Evolutionary conservation across 2,888 invertebrate genomes (phyloP), one percentile per base, ranked within the genome.

Genomic region (Crematogaster levior): DNA sequence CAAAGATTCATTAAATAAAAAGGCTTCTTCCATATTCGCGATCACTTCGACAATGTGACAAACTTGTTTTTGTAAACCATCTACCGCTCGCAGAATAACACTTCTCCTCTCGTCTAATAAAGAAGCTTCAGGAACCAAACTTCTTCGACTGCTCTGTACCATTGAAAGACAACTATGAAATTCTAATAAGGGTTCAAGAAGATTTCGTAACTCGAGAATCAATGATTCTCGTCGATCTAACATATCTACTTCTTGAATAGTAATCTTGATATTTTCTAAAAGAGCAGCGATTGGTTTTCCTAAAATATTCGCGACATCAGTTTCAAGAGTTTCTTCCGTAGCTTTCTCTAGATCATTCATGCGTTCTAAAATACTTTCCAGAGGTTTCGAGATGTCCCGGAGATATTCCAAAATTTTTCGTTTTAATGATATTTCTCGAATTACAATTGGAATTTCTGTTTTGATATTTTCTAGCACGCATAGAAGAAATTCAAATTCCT

Each of bases 141-240:
- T 91, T 72, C 80, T 86, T 18, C 92, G 90, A 63, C 92, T 91
- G 37, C 90, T 92, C 56, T 91, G 88, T 15, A 93, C 88, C 15
- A 93, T 91, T 0, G 92, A 92, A 0, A 93, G 77, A 4, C 92
- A 90, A 65, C 91, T 93, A 53, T 91, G 88, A 30, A 93, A 92
- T 81, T 93, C 93, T 18, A 93, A 85, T 4, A 93, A 68, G 4
- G 93, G 93, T 63, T 90, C 91, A 3, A 90, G 83, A 3, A 93
- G 85, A 37, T 82, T 72, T 46, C 88, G 84, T 30, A 93, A 66
- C 63, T 90, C 86, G 5, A 84, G 60, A 5, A 89, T 66, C 10
- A 88, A 82, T 4, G 87, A 81, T 77, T 83, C 85, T 34, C 91
- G 86, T 12, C 84, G 85, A 21, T 91, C 86, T 15, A 91, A 81